phyloP scores from a whole-genome alignment of 1,140 invertebrate genomes.

The Nylanderia fulva region DNA sequence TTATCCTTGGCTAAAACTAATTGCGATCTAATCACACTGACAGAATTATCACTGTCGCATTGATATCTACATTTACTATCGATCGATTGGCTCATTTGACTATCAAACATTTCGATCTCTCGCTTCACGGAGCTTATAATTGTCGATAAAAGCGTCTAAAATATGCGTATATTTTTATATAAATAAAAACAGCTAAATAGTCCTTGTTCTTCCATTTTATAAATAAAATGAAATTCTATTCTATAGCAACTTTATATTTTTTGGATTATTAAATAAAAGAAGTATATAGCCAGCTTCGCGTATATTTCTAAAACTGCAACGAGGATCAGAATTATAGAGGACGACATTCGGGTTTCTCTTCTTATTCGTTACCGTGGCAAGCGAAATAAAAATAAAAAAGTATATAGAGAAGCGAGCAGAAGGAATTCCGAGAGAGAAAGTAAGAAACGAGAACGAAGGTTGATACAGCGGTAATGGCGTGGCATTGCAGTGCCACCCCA shows the following conservation, averaged over 20 bases:
- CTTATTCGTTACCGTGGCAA: not conserved
- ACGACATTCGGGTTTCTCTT: not conserved
- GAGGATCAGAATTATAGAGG: not conserved
- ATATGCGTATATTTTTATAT: constrained; percentile 4
- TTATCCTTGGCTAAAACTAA: constrained; percentile 49
- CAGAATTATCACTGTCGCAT: constrained; percentile 31
- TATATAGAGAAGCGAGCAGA: not conserved
- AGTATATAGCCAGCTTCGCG: not conserved
- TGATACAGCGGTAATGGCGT: constrained; percentile 80
- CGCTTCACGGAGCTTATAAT: not conserved
- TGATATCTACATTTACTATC: not conserved
- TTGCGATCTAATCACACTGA: constrained; percentile 46
- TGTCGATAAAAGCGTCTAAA: not conserved
- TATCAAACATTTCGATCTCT: not conserved
- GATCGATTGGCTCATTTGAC: not conserved
- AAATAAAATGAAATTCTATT: not conserved
- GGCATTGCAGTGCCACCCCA: constrained; percentile 77
- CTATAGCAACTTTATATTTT: not conserved
- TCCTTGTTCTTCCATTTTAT: not conserved
- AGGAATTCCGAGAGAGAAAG: constrained; percentile 32
- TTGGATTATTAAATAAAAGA: constrained; percentile 14
- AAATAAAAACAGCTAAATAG: not conserved
- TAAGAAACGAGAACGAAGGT: constrained; percentile 48
- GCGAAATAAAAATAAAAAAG: not conserved
- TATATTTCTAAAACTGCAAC: constrained; percentile 4